Percentiles rank a stretch among this genome's conserved stretches.
phyloP scores from a whole-genome alignment of 2,888 invertebrate species.

The Dynastes grantii region DNA sequence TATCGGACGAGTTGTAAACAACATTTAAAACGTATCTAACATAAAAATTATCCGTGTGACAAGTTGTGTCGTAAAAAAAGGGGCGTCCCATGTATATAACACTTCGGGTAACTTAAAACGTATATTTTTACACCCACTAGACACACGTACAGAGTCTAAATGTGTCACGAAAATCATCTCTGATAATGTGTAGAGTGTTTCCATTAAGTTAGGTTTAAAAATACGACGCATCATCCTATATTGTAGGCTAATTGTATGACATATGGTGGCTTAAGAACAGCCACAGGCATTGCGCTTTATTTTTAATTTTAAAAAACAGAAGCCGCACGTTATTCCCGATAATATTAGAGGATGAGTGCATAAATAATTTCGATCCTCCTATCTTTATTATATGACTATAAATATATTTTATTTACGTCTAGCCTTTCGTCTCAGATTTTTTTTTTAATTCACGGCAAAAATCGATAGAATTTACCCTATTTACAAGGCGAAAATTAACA shows the following conservation, averaged over 20 bases:
- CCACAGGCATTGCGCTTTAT: constrained; percentile 41
- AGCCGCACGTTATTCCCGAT: constrained; percentile 26
- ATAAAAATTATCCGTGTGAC: constrained; percentile 31
- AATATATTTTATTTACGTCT: too few species aligned
- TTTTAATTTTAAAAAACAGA: constrained; percentile 52
- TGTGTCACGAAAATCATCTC: constrained; percentile 68
- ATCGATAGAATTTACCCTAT: neutral
- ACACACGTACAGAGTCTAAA: constrained; percentile 59
- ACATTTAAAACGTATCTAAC: neutral
- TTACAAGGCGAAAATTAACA: constrained; percentile 26
- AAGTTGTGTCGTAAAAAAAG: constrained; percentile 29
- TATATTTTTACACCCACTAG: constrained; percentile 65
- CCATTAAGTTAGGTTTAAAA: constrained; percentile 63
- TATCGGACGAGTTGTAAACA: constrained; percentile 9
- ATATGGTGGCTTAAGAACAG: constrained; percentile 49
- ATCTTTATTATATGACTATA: constrained; percentile 10
- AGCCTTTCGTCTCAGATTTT: neutral
- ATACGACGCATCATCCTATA: constrained; percentile 49
- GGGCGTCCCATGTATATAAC: constrained; percentile 50
- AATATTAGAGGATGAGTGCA: constrained; percentile 9
- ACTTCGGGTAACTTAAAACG: constrained; percentile 61
- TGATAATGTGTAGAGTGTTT: constrained; percentile 68
- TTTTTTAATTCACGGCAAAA: neutral
- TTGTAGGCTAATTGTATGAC: constrained; percentile 47
- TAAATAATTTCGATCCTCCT: constrained; percentile 20